Evolutionary conservation across 1,140 invertebrate genomes (phyloP).

Genomic region (Mylabris phalerata): DNA sequence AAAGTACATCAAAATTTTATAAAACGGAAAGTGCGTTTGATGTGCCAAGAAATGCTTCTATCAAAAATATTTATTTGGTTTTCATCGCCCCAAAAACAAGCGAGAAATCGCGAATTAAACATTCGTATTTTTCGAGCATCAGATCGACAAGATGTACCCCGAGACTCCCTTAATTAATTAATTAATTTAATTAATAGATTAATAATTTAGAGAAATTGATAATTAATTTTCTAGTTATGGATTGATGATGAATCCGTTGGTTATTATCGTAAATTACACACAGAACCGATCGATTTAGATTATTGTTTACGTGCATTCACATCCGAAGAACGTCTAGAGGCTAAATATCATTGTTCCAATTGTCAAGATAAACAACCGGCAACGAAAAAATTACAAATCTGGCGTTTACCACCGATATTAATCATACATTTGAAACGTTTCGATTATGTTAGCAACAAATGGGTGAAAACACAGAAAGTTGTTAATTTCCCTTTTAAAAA

Average conservation of each 20-base stretch:
- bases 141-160: no score
- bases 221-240: constrained; percentile 49
- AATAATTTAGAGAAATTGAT: neutral
- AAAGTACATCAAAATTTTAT: no score
- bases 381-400: constrained; percentile 83
- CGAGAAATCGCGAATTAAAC: no score
- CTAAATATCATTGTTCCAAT: constrained; percentile 75
- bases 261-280: constrained; percentile 58
- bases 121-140: no score
- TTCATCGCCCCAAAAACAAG: no score
- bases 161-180: neutral
- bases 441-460: constrained; percentile 79
- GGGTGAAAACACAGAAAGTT: constrained; percentile 90
- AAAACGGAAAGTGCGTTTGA: no score
- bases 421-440: constrained; percentile 86
- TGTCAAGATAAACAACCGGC: constrained; percentile 77
- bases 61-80: no score
- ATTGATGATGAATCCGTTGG: constrained; percentile 66
- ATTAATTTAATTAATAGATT: neutral
- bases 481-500: constrained; percentile 79
- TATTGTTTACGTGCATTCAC: constrained; percentile 80
- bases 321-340: constrained; percentile 74
- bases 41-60: no score
- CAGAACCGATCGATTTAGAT: constrained; percentile 72
- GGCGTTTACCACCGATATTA: constrained; percentile 78